phyloP scores from a whole-genome alignment of 2,797 vertebrate species.

The Fistularia tabacaria region DNA sequence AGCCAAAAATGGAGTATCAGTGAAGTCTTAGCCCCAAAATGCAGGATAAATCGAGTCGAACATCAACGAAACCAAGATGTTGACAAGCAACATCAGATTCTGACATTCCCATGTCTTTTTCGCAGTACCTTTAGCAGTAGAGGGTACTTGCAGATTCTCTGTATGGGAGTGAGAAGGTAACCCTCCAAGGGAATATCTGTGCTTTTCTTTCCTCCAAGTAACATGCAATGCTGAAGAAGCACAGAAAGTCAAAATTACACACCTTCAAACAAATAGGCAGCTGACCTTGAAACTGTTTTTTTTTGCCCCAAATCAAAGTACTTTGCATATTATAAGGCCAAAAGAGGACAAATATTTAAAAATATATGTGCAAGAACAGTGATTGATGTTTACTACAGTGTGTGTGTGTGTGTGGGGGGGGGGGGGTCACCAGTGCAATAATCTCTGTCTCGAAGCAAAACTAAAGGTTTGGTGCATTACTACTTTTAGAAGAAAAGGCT shows the following conservation, averaged over 20 bases:
- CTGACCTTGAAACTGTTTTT: neutral
- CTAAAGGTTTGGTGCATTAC: neutral
- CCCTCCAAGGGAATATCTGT: constrained; percentile 96
- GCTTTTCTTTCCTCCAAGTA: constrained; percentile 94
- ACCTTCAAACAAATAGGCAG: neutral
- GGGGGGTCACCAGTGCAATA: constrained; percentile 12
- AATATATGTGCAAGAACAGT: neutral
- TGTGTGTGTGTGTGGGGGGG: too few relatives aligned
- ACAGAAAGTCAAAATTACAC: constrained; percentile 4
- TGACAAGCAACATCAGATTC: too few relatives aligned
- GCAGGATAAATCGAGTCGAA: too few relatives aligned
- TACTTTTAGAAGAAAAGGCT: too few relatives aligned
- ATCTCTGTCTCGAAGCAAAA: constrained; percentile 7
- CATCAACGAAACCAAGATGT: too few relatives aligned
- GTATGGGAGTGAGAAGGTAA: constrained; percentile 94
- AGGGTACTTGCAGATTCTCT: constrained; percentile 99
- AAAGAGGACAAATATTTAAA: too few relatives aligned
- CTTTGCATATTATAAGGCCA: too few relatives aligned
- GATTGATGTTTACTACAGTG: too few relatives aligned
- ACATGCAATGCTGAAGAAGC: constrained; percentile 89
- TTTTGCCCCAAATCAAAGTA: neutral
- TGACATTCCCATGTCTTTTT: neutral
- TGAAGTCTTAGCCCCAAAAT: too few relatives aligned
- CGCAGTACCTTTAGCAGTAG: constrained; percentile 89
- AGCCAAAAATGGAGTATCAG: too few relatives aligned